Evolutionary conservation across 2,888 invertebrate species (phyloP), one percentile per base, ranked within the genome.

Genomic region (Sinohyriopsis cumingii): DNA sequence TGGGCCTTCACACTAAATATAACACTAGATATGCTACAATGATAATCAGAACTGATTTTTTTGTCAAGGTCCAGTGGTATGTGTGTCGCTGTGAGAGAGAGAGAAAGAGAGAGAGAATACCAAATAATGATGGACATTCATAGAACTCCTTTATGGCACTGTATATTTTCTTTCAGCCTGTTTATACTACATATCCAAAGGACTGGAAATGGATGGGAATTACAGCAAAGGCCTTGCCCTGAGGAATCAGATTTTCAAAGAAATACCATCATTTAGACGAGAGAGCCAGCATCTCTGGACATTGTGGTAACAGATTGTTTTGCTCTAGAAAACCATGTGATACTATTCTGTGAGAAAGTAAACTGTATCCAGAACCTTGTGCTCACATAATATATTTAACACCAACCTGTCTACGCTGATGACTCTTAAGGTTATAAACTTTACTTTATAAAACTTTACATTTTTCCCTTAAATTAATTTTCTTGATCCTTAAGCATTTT

Each of bases 201-300:
- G 94, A 12, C 91, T 96, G 69, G 92, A 93, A 80, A 91, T 93
- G 72, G 95, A 96, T 91, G 91, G 93, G 0, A 92, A 92, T 65
- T 96, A 95, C 87, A 88, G 93, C 9, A 94, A 95, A 89, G 96
- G 95, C 6, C 91, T 95, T 71, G 94, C 93, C 1, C 93, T 96
- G 73, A 91, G 94, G 75, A 93, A 94, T 87, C 92, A 93, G 81
- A 95, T 96, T 80, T 94, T 93, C 84, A 92, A 92, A 75, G 92
- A 93, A 79, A 93, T 93, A 90, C 93, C 95, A 63, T 93, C 93
- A 72, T 91, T 95, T 76, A 91, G 92, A 89, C 92, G 76, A 53
- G 81, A 86, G 54, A 82, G 86, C 33, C 77, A 73, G 53, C 79
- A 86, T 25, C 81, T 86, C 69, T 90, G 89, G 74, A 69, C 77